Base-by-base conservation (phyloP, 2,113 vertebrate genomes). In the Onychostoma macrolepis region DNA sequence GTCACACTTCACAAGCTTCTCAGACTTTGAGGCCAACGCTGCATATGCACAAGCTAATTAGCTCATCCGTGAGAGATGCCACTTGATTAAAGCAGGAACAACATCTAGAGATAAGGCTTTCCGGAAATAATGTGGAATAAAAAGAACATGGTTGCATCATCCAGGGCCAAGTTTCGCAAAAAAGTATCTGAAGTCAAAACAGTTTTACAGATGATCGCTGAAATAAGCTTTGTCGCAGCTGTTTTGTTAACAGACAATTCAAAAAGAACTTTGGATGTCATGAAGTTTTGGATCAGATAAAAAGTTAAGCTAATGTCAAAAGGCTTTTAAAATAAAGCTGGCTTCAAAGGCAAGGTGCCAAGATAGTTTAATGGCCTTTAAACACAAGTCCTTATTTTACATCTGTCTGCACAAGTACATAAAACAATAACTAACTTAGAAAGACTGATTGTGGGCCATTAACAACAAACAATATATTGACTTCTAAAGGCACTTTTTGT, bases 1-100 rank as follows among this genome's bases (percentile, higher is more conserved):
- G 69, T 41, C 69, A 41, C 69, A 72, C 69, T 72, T 41, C 69
- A 72, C 69, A 72, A 11, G 69, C 19, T 72, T 36, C 67, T 72
- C 69, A 38, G 33, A 38, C 33, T 71, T 71, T 38, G 33, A 71
- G 67, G 67, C 33, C 36, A 24, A 17, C 4, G 9, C 33, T 33
- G 67, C 69, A 38, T 24, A 38, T 38, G 30, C 19, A 38, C 69
- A 38, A 41, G 19, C 69, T 6, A 41, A 72, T 41, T 24, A 72
- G 69, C 21, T 72, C 69, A 72, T 72, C 10, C 4, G 21, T n/a
- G 69, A 72, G 69, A 72, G 33, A 72, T n/a, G 21, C 1, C 36
- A 41, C 36, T 72, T 72, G 4, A 72, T 72, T 72, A 72, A 72
- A 41, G 69, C 69, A 41, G 69, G 69, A 19, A 72, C 21, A 41